Conservation (phyloP, 2,113 vertebrate genomes). For the Cercopithecus mona region DNA sequence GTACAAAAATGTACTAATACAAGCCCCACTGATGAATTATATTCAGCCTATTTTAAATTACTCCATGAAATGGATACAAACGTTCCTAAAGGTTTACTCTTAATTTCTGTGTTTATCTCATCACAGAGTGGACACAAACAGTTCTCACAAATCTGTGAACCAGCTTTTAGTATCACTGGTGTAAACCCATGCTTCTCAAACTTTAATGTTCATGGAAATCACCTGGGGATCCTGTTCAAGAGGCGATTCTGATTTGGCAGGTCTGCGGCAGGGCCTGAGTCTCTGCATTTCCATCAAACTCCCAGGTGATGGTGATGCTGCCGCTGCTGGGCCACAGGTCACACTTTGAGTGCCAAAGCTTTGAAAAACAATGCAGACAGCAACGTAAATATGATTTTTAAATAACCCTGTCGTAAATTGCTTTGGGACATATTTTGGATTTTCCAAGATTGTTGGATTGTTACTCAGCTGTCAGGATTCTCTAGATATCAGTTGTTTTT, state of each 20-base stretch:
- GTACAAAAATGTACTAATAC: neutral
- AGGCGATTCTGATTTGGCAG: neutral
- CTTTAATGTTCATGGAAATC: neutral
- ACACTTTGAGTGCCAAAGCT: neutral
- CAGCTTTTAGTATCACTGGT: neutral
- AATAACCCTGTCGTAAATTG: neutral
- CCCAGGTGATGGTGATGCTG: neutral
- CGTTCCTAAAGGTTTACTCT: neutral
- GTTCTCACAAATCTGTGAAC: neutral
- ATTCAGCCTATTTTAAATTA: neutral
- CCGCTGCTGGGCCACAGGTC: neutral
- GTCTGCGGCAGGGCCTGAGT: neutral
- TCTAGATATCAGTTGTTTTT: slow-evolving; percentile 45
- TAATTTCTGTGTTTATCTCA: neutral
- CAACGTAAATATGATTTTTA: neutral
- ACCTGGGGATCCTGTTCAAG: neutral
- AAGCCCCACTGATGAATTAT: neutral
- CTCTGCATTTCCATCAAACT: neutral
- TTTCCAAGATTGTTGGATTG: neutral
- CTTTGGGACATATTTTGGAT: slow-evolving; percentile 25
- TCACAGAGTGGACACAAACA: neutral
- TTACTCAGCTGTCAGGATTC: neutral
- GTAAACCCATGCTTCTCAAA: neutral
- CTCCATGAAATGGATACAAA: neutral
- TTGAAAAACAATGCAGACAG: neutral